These are phyloP conservation scores for Abrostola triplasia DNA, from an alignment of 2,888 invertebrate species.

Conservation along the genomic window DNA sequence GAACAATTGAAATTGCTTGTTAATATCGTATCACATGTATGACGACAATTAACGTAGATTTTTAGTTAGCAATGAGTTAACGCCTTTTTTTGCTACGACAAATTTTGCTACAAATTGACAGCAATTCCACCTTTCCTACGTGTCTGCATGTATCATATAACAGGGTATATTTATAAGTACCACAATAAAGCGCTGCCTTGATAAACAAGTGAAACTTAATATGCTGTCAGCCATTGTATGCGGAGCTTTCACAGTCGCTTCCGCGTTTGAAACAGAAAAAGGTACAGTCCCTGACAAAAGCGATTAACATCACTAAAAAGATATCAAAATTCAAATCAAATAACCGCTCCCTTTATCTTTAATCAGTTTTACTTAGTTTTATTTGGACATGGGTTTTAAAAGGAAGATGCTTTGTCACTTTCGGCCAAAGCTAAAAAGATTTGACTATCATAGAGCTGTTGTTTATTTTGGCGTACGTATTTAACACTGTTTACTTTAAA, in stretches of 20 bases:
- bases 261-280: constrained; percentile 49
- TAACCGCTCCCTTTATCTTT: neutral
- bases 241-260: constrained; percentile 65
- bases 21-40: no score
- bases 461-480: no score
- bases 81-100: neutral
- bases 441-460: no score
- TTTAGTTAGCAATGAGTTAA: no score
- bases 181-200: constrained; percentile 45
- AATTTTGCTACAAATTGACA: neutral
- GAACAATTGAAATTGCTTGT: no score
- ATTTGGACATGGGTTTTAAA: neutral
- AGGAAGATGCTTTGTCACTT: neutral
- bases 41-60: no score
- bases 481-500: no score
- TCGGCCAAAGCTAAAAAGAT: no score
- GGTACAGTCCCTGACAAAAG: constrained; percentile 36
- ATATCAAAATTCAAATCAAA: constrained; percentile 11
- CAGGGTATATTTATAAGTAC: constrained; percentile 25
- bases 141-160: constrained; percentile 11
- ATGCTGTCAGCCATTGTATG: constrained; percentile 62
- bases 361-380: neutral
- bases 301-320: constrained; percentile 15
- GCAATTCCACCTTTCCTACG: neutral
- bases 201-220: constrained; percentile 66